Evolutionary conservation across 2,888 invertebrate species (phyloP), one percentile per base, ranked within the genome.

Genomic region (Pristionchus fissidentatus): DNA sequence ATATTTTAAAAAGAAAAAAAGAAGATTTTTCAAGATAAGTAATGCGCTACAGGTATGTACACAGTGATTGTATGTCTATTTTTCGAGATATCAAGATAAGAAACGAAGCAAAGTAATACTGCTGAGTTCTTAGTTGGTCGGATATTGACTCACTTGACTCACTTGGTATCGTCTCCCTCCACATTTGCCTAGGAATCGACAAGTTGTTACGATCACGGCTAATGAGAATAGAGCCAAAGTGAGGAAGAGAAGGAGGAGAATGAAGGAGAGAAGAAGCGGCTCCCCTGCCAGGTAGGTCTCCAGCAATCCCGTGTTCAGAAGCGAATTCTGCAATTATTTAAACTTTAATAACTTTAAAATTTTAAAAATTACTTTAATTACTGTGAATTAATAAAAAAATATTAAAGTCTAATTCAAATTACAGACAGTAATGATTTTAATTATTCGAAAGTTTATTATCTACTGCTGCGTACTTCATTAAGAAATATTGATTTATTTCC

Each of bases 81-180:
- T n/a, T n/a, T n/a, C n/a, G n/a, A n/a, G n/a, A n/a, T n/a, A n/a
- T n/a, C n/a, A n/a, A n/a, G n/a, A n/a, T n/a, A n/a, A n/a, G n/a
- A n/a, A n/a, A n/a, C n/a, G n/a, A n/a, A n/a, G n/a, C n/a, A n/a
- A n/a, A n/a, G n/a, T n/a, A n/a, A n/a, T n/a, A n/a, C n/a, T n/a
- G n/a, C n/a, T n/a, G n/a, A n/a, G n/a, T n/a, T n/a, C n/a, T n/a
- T n/a, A n/a, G n/a, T n/a, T n/a, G n/a, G n/a, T n/a, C n/a, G n/a
- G n/a, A 29, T 52, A 49, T 49, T 77, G 77, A n/a, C 77, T 70
- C 49, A 77, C 57, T 57, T 46, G 57, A 79, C 79, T 57, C 46
- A 81, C 81, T 49, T 81, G 81, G 49, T 81, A 81, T 81, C 81
- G 29, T 49, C 49, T 60, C 46, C 81, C 81, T 46, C 81, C 81